These are phyloP conservation scores for Caenorhabditis doughertyi DNA, from an alignment of 2,888 invertebrate species.

Conservation along the genomic window DNA sequence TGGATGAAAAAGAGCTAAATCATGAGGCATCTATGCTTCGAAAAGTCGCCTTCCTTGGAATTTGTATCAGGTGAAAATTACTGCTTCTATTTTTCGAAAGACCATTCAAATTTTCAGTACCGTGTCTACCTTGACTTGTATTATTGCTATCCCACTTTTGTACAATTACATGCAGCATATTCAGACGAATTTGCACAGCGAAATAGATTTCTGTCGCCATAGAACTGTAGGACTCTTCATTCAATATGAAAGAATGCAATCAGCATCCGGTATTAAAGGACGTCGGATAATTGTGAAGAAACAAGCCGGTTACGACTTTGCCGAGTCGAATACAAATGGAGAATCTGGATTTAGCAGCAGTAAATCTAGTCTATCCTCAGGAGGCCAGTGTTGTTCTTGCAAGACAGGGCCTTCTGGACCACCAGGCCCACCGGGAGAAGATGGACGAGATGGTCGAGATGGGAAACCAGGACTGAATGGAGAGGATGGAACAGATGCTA, in stretches of 20 bases:
- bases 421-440: constrained; percentile 72
- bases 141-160: constrained; percentile 80
- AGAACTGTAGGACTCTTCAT: constrained; percentile 73
- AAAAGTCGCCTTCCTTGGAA: constrained; percentile 73
- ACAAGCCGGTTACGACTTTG: constrained; percentile 71
- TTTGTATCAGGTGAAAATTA: constrained; percentile 71
- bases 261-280: constrained; percentile 66
- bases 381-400: constrained; percentile 66
- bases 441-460: constrained; percentile 70
- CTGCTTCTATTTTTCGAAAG: neutral
- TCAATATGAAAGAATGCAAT: constrained; percentile 74
- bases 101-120: constrained; percentile 67
- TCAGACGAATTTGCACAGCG: constrained; percentile 78
- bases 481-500: constrained; percentile 58
- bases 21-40: constrained; percentile 74
- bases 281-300: constrained; percentile 67
- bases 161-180: constrained; percentile 82
- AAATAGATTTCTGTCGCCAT: constrained; percentile 78
- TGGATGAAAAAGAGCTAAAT: constrained; percentile 69
- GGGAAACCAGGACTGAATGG: constrained; percentile 73
- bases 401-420: constrained; percentile 68
- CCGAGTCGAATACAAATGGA: constrained; percentile 30
- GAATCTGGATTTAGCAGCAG: constrained; percentile 53
- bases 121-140: constrained; percentile 80
- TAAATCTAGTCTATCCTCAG: constrained; percentile 30